A percentile compares a stretch with the other conserved stretches of the same genome.
These are phyloP conservation scores for Pseudopipra pipra DNA, from an alignment of 2,113 vertebrate genomes.

Conservation along the genomic window DNA sequence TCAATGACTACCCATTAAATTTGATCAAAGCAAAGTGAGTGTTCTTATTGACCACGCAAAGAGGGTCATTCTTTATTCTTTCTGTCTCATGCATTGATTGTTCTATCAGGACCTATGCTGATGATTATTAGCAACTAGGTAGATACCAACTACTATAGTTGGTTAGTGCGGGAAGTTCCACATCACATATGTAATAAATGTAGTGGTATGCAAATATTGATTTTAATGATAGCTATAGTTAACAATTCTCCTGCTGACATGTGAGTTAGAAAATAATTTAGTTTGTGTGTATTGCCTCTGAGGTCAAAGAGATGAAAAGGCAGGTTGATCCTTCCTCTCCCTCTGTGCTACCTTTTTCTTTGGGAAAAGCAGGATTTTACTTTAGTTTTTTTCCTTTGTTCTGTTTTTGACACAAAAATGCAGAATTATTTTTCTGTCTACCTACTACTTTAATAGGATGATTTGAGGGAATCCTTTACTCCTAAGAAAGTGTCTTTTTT, in stretches of 20 bases:
- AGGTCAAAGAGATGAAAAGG: neutral
- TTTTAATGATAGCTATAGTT: neutral
- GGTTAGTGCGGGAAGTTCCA: neutral
- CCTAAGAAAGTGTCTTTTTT: neutral
- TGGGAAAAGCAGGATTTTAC: neutral
- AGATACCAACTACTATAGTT: neutral
- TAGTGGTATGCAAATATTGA: neutral
- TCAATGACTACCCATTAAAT: conserved; percentile 20
- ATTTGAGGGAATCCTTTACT: neutral
- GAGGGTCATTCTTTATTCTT: conserved; percentile 10
- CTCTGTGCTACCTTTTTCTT: neutral
- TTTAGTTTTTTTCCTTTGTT: neutral
- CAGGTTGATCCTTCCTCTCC: neutral
- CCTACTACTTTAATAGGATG: neutral
- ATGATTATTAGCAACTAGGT: neutral
- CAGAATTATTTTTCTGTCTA: neutral
- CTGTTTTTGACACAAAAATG: neutral
- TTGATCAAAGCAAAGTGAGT: conserved; percentile 15
- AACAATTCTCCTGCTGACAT: neutral
- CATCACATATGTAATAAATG: neutral
- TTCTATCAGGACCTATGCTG: neutral
- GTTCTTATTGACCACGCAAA: conserved; percentile 35
- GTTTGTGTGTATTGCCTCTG: neutral
- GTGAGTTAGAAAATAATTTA: neutral
- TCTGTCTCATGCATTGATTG: conserved; percentile 5